Base-by-base conservation (phyloP, 2,113 vertebrate species). In the Brachyhypopomus gauderio region DNA sequence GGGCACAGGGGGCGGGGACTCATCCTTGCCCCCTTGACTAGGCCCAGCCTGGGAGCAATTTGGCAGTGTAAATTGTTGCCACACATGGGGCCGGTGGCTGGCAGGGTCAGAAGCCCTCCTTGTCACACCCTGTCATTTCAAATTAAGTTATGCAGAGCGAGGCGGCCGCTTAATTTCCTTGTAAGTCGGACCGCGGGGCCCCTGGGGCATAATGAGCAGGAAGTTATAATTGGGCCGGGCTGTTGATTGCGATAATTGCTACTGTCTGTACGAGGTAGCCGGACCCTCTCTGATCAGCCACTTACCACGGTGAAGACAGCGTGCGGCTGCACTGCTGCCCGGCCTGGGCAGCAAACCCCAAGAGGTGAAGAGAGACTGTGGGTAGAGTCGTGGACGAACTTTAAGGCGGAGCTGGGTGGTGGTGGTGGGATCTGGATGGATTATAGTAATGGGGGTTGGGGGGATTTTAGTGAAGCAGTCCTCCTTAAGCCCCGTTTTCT, bases 191-290 rank as follows among this genome's bases (percentile, higher is more conserved):
- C 77, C 91, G 93, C 91, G 87, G 87, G 93, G 93, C 94, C 94
- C 94, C 93, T 88, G 86, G 89, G 92, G 94, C 91, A 94, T 93
- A 94, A 95, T 93, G 93, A 95, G 95, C 90, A 95, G 95, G 95
- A 96, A 95, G 94, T 92, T 90, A 90, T 97, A 98, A 99, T 98
- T 98, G 98, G 95, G 95, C 95, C 96, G 95, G 97, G 95, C 95
- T 94, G 95, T 96, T 98, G 97, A 98, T 97, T 96, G 95, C 88
- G 91, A 95, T 98, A 98, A 98, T 98, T 98, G 95, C 95, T 95
- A 94, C 96, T 98, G 95, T 97, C 96, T 96, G 92, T 93, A 91
- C 89, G 90, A 89, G 89, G 86, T 90, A 90, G 89, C 88, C 48
- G 56, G 83, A 88, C 78, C 85, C 83, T 55, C 84, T 82, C 78